phyloP scores from a whole-genome alignment of 1,140 invertebrate species.

The Pachypsylla venusta region DNA sequence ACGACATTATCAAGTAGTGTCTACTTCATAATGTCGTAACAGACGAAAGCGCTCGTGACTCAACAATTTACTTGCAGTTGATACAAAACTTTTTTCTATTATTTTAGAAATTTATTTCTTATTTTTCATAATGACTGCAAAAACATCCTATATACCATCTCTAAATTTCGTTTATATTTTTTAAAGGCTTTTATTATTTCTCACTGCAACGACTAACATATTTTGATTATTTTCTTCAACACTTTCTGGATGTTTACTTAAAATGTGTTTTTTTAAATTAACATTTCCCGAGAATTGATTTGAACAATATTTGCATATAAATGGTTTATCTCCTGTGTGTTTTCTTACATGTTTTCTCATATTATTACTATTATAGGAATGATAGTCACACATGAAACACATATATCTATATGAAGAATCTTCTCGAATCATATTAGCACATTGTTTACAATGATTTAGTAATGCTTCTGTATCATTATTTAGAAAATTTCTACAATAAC shows the following conservation, averaged over 20 bases:
- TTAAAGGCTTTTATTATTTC: too few relatives aligned
- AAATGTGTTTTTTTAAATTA: conserved; percentile 49
- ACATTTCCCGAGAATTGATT: conserved; percentile 43
- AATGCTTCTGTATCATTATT: not conserved
- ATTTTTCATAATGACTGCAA: too few relatives aligned
- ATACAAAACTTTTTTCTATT: too few relatives aligned
- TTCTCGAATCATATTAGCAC: not conserved
- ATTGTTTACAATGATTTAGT: conserved; percentile 1
- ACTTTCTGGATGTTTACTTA: not conserved
- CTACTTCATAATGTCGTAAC: too few relatives aligned
- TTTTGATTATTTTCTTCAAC: too few relatives aligned
- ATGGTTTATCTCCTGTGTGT: conserved; percentile 46
- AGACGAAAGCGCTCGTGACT: too few relatives aligned
- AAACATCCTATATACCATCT: too few relatives aligned
- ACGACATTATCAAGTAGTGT: too few relatives aligned
- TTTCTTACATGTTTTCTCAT: conserved; percentile 31
- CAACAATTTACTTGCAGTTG: too few relatives aligned
- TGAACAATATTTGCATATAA: conserved; percentile 38
- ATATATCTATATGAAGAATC: not conserved
- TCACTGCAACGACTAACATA: too few relatives aligned
- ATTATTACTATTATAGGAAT: conserved; percentile 4
- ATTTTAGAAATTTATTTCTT: too few relatives aligned
- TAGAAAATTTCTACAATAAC: not conserved
- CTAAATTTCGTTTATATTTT: too few relatives aligned
- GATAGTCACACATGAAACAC: not conserved